These are phyloP conservation scores for Fopius arisanus DNA, from an alignment of 1,140 invertebrate genomes.

Conservation along the genomic window DNA sequence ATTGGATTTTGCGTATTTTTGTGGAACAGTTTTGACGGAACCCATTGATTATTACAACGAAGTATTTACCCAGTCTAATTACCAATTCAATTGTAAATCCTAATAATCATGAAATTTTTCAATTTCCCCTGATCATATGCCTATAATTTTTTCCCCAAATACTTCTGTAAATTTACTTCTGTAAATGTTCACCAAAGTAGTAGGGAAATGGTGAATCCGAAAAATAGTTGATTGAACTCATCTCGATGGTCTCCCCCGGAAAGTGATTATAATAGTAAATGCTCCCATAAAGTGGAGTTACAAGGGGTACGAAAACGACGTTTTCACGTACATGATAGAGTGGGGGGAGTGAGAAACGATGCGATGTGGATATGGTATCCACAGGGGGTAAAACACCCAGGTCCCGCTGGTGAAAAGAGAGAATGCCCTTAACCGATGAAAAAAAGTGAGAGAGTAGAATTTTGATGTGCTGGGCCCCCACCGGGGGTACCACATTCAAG, in stretches of 20 bases:
- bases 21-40: too few species aligned
- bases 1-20: too few species aligned
- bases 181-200: too few species aligned
- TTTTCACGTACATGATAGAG: neutral
- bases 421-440: neutral
- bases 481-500: neutral
- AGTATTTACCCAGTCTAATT: too few species aligned
- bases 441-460: neutral
- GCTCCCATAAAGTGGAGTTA: slow-evolving; percentile 55
- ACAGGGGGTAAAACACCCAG: slow-evolving; percentile 33
- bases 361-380: slow-evolving; percentile 28
- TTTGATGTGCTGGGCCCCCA: neutral
- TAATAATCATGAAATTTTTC: too few species aligned
- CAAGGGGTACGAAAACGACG: slow-evolving; percentile 9
- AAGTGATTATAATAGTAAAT: slow-evolving; percentile 61
- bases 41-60: too few species aligned
- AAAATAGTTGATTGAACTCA: slow-evolving; percentile 24
- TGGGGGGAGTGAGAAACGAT: slow-evolving; percentile 24
- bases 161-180: too few species aligned
- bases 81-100: too few species aligned
- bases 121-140: too few species aligned
- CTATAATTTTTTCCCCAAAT: too few species aligned
- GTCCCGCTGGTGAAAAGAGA: slow-evolving; percentile 17
- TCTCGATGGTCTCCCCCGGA: slow-evolving; percentile 21
- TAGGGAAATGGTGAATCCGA: too few species aligned